phyloP scores from a whole-genome alignment of 2,113 vertebrate species.

The Sorex araneus region DNA sequence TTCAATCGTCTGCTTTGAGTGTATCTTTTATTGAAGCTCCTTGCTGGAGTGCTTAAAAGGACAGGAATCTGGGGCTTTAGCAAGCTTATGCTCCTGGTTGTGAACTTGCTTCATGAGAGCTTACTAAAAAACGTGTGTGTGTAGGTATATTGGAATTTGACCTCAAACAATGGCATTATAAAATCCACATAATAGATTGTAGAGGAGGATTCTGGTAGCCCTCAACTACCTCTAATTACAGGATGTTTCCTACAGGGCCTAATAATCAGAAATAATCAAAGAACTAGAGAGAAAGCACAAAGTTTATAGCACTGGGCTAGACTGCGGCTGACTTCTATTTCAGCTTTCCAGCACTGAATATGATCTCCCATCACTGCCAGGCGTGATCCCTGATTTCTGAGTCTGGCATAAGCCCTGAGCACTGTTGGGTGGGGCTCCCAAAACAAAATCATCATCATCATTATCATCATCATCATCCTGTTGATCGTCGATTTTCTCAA shows the following conservation, averaged over 20 bases:
- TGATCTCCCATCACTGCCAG: no score
- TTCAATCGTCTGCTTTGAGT: background rate
- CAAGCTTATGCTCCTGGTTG: background rate
- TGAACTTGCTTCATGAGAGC: background rate
- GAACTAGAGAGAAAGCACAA: background rate
- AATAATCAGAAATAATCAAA: conserved; percentile 16
- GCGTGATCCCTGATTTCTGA: no score
- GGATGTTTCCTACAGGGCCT: background rate
- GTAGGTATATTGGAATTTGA: conserved; percentile 8
- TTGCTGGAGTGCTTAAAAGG: background rate
- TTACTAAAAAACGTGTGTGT: background rate
- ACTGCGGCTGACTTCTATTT: no score
- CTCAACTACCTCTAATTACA: background rate
- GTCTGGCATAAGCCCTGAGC: no score
- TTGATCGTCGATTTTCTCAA: no score
- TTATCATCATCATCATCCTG: no score
- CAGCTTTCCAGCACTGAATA: no score
- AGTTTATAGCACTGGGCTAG: no score
- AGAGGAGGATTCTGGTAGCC: background rate
- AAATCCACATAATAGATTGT: background rate
- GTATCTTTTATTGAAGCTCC: background rate
- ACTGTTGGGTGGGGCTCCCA: no score
- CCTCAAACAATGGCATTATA: conserved; percentile 6
- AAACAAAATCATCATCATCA: no score
- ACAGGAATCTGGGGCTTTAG: background rate